Conservation (phyloP, 2,888 invertebrate species). For the Meandrusa payeni region DNA sequence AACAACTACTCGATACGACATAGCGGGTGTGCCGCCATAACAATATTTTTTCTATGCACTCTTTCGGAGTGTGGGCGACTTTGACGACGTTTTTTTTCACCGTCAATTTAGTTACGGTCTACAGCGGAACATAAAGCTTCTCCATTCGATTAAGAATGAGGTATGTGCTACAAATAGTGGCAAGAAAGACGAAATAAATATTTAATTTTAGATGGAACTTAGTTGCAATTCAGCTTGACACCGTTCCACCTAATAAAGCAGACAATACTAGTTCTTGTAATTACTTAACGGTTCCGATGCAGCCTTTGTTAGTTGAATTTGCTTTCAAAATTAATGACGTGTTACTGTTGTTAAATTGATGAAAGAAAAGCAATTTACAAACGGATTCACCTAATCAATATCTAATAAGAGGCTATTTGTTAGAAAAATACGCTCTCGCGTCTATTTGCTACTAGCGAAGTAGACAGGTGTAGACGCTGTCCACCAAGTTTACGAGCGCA, state of each 20-base stretch:
- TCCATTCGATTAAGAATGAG: conserved; percentile 32
- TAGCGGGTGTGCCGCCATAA: conserved; percentile 43
- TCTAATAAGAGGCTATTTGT: too few relatives aligned
- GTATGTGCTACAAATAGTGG: conserved; percentile 23
- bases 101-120: conserved; percentile 38
- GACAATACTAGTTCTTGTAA: conserved; percentile 3
- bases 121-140: conserved; percentile 35
- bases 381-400: neutral
- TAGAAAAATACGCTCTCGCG: too few relatives aligned
- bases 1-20: conserved; percentile 46
- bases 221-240: conserved; percentile 23
- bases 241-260: neutral
- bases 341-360: neutral
- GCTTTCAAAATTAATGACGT: neutral
- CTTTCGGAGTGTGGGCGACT: conserved; percentile 30
- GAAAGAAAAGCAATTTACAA: neutral
- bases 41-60: conserved; percentile 35
- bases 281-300: conserved; percentile 10
- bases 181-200: conserved; percentile 23
- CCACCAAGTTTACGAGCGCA: too few relatives aligned
- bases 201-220: conserved; percentile 22
- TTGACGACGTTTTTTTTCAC: conserved; percentile 46
- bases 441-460: too few relatives aligned
- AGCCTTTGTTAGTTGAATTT: conserved; percentile 12
- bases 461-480: too few relatives aligned